Evolutionary conservation across 2,888 invertebrate species (phyloP), one percentile per base, ranked within the genome.

Genomic region (Pharmacophagus antenor): DNA sequence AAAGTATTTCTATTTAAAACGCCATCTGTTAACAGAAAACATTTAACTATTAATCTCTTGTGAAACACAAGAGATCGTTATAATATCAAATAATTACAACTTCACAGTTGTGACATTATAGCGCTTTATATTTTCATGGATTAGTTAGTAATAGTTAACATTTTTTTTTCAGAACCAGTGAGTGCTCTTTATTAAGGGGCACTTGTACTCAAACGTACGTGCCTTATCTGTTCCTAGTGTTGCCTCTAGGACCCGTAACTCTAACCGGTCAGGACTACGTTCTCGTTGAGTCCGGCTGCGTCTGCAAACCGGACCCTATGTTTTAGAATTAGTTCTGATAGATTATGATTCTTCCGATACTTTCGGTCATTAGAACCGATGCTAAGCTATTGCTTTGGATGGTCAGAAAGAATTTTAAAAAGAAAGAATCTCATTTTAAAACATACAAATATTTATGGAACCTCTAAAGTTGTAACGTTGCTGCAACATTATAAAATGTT

Each of bases 241-340:
- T 97, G 62, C 97, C 97, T 0, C 82, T 97, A 58, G 97, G 97
- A 6, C 97, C 97, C 15, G 97, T 97, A 18, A 97, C 97, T 12
- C 88, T 97, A 18, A 97, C 97, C 3, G 97, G 97, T 5, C 97
- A 97, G 82, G 97, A 97, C 85, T 98, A 98, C 85, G 97, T 98
- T n/a, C 91, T 98, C 53, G 97, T 98, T 23, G 97, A 98, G 82
- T 97, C 96, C 71, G 97, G 97, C n/a, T 98, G 97, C 80, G 96
- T 97, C 25, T 98, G 97, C 82, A 94, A 95, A 73, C 93, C 93
- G 10, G 86, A 87, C 46, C 80, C 84, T 6, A 67, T 74, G 53
- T 62, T 67, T 55, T 72, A 71, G 62, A 41, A 18, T 21, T 15
- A n/a, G n/a, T n/a, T 37, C n/a, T 37, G 15, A n/a, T 37, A 37